phyloP scores from a whole-genome alignment of 2,113 vertebrate species.

The Clarias macrocephalus region DNA sequence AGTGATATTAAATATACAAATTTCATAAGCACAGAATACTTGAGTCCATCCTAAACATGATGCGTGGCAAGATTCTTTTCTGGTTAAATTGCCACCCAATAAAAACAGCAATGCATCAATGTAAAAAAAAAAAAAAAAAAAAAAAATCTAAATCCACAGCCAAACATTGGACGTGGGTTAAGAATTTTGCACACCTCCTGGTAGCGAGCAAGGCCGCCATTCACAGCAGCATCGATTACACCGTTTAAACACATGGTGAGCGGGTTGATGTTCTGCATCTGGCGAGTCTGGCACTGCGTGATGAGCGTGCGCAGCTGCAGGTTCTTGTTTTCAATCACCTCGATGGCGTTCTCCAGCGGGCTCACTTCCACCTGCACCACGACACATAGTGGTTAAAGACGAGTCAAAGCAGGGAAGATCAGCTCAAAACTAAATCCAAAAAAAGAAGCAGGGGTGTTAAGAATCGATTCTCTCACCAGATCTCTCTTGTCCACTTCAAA shows the following conservation, averaged over 20 bases:
- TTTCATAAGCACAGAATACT: background rate
- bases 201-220: conserved; percentile 94
- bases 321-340: conserved; percentile 98
- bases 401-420: background rate
- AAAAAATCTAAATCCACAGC: background rate
- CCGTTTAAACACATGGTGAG: conserved; percentile 99
- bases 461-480: conserved; percentile 79
- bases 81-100: background rate
- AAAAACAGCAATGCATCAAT: background rate
- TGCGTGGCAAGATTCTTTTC: background rate
- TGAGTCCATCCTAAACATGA: background rate
- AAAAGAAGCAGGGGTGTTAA: background rate
- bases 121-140: too few species aligned
- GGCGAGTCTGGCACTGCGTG: conserved; percentile 90
- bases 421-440: background rate
- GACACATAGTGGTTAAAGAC: background rate
- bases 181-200: conserved; percentile 77
- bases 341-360: conserved; percentile 96
- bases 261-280: conserved; percentile 97
- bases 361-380: conserved; percentile 90
- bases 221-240: conserved; percentile 97
- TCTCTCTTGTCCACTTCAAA: conserved; percentile 98
- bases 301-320: conserved; percentile 91
- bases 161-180: background rate
- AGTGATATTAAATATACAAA: background rate